Percentiles rank a stretch among this genome's conserved stretches.
These are phyloP conservation scores for Rousettus leschenaultii DNA, from an alignment of 2,113 vertebrate genomes.

Conservation along the genomic window DNA sequence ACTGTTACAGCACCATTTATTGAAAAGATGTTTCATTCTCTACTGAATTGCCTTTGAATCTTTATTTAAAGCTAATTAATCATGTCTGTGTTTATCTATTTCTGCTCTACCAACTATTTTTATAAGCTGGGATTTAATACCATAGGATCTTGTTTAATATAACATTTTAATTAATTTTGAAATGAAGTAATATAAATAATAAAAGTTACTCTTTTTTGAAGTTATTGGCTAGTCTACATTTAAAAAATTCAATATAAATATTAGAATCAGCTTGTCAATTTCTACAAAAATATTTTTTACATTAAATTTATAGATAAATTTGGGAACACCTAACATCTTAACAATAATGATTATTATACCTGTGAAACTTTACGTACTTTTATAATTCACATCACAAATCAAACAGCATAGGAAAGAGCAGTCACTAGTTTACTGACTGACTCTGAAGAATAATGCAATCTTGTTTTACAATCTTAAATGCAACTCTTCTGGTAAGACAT, in stretches of 20 bases:
- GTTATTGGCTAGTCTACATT: not conserved
- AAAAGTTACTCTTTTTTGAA: not conserved
- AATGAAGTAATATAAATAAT: not conserved
- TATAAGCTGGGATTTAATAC: not conserved
- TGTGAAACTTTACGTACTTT: not conserved
- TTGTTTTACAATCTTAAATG: conserved; percentile 12
- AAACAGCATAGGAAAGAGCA: not conserved
- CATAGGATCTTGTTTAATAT: not conserved
- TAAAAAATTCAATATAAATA: not conserved
- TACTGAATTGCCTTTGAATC: not conserved
- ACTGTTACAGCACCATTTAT: not conserved
- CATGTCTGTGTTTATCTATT: not conserved
- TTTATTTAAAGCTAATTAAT: not conserved
- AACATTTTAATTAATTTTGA: not conserved
- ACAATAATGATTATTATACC: not conserved
- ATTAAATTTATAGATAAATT: not conserved
- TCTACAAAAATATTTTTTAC: not conserved
- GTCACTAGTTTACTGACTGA: not conserved
- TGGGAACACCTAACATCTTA: not conserved
- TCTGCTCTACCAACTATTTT: not conserved
- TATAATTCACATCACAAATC: not conserved
- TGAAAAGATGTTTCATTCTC: not conserved
- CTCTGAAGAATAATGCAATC: not conserved
- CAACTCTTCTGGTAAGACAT: conserved; percentile 29
- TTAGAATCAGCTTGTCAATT: not conserved